Base-by-base conservation (phyloP, 2,888 invertebrate genomes). In the Orthonevra nobilis region DNA sequence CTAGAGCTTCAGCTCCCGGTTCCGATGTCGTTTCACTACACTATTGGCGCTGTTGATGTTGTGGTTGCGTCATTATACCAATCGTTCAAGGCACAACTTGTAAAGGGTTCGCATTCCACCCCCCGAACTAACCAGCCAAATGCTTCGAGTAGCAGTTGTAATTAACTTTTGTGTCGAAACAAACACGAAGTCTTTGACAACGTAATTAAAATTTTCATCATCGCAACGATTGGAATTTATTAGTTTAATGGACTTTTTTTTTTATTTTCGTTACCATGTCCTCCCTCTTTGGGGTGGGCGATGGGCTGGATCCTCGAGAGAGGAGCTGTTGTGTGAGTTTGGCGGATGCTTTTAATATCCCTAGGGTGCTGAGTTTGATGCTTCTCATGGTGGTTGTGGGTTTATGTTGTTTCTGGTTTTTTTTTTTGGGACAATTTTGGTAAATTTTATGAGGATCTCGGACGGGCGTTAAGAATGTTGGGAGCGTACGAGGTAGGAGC, bases 131-230 rank as follows among this genome's bases (percentile, higher is more conserved):
- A 32, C 54, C 58, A 36, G 52, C 40, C 14, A 20, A 68, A 74
- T 68, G 73, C 30, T 74, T 42, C 48, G 68, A 46, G n/a, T 46
- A 30, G 60, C 56, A 61, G 70, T 64, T 77, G 64, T 77, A 77
- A 77, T 77, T 70, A 77, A 61, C 66, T 72, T 72, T 61, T 79
- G 77, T 79, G 60, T 66, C 54, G 54, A 66, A 79, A 66, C 77
- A 72, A 72, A 66, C 42, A 79, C 66, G 34, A 48, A 72, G 48
- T 72, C 72, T 60, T 66, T 79, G 77, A 79, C 77, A 79, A 61
- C 48, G 72, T 72, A 79, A 79, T 79, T 79, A 79, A 79, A 79
- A 79, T 79, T 79, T 79, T 54, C 77, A 72, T 72, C 72, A 66
- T 66, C 52, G 54, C 60, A 64, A 48, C 66, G 60, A 79, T 72